These are phyloP conservation scores for Silurus lanzhouensis DNA, from an alignment of 2,797 vertebrate species.

Conservation along the genomic window DNA sequence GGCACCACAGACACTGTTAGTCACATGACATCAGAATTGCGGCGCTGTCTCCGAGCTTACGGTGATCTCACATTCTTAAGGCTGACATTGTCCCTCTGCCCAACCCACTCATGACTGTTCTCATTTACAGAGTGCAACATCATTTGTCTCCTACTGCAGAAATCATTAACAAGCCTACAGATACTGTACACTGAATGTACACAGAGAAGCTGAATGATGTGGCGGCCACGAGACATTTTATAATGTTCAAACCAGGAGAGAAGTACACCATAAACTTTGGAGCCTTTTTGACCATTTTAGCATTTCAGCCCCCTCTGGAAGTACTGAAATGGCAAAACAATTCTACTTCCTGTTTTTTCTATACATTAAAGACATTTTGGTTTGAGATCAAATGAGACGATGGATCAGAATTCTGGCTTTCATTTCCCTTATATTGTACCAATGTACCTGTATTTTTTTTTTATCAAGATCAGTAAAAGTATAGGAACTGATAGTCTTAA, in stretches of 20 bases:
- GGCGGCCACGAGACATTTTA: background rate
- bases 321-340: background rate
- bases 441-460: too few species aligned
- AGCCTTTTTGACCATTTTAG: background rate
- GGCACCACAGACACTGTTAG: constrained; percentile 16
- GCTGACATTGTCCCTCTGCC: constrained; percentile 47
- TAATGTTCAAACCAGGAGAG: background rate
- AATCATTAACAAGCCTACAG: constrained; percentile 11
- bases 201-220: background rate
- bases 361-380: background rate
- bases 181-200: background rate
- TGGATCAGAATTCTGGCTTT: background rate
- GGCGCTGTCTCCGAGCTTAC: constrained; percentile 48
- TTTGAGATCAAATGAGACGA: background rate
- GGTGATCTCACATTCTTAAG: constrained; percentile 50
- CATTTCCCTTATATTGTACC: background rate
- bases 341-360: background rate
- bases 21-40: constrained; percentile 45
- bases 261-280: background rate
- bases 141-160: constrained; percentile 21
- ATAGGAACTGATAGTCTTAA: background rate
- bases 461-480: background rate
- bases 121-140: constrained; percentile 37
- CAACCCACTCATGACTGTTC: constrained; percentile 26
- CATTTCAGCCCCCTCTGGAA: background rate